A percentile compares a stretch with the other conserved stretches of the same genome.
Evolutionary conservation across 2,888 invertebrate genomes (phyloP).

Genomic region (Drosophila tripunctata): DNA sequence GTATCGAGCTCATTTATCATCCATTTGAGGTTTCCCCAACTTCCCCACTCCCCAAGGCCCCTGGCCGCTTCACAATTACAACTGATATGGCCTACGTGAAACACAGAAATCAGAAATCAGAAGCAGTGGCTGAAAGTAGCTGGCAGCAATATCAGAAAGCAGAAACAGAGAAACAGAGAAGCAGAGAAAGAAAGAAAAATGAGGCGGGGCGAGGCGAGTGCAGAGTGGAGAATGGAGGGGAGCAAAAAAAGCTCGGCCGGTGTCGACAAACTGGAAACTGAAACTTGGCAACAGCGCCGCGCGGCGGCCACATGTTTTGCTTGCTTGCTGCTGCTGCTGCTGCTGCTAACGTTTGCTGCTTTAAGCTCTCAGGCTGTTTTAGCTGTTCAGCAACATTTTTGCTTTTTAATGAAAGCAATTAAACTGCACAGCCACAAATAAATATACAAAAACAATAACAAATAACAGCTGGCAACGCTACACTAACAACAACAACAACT

Average conservation of each 20-base stretch:
- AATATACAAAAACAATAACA: constrained; percentile 51
- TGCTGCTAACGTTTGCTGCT: constrained; percentile 7
- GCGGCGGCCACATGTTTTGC: constrained; percentile 69
- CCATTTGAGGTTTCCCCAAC: constrained; percentile 34
- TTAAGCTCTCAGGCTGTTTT: not conserved
- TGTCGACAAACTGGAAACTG: constrained; percentile 57
- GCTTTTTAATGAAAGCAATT: constrained; percentile 70
- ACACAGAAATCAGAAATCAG: constrained; percentile 46
- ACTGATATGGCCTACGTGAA: constrained; percentile 39
- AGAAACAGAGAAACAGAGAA: constrained; percentile 1
- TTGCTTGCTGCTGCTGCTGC: constrained; percentile 5
- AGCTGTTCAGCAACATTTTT: constrained; percentile 39
- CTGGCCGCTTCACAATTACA: not conserved
- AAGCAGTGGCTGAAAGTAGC: constrained; percentile 28
- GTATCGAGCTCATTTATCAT: constrained; percentile 33
- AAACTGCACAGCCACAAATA: constrained; percentile 72
- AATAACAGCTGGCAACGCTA: constrained; percentile 46
- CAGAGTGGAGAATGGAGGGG: no score
- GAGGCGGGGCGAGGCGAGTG: no score
- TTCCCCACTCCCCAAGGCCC: constrained; percentile 16
- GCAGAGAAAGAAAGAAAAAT: constrained; percentile 7
- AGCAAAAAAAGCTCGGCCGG: constrained; percentile 33
- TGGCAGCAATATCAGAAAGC: constrained; percentile 19
- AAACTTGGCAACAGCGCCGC: constrained; percentile 59
- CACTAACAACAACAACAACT: constrained; percentile 23